Percentiles rank a stretch among this genome's conserved stretches.
Conservation (phyloP, 2,888 invertebrate species). For the Acleris laterana region DNA sequence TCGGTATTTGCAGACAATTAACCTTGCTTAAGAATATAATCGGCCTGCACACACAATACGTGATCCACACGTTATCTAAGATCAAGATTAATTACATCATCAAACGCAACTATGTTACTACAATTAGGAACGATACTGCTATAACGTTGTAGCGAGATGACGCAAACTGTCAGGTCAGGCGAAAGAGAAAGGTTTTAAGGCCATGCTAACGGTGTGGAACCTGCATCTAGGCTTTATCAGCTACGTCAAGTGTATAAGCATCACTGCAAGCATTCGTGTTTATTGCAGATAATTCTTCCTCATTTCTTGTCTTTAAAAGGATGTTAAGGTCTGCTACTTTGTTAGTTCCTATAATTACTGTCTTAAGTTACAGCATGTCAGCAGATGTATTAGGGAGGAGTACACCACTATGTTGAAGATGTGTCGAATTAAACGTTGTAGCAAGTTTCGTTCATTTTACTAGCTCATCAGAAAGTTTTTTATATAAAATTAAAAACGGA, state of each 20-base stretch:
- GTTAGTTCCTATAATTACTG: too few relatives aligned
- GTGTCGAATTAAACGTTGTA: too few relatives aligned
- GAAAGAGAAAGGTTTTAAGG: conserved; percentile 50
- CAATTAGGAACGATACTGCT: conserved; percentile 30
- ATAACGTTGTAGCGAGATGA: conserved; percentile 34
- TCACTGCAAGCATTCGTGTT: neutral
- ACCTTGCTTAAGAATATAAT: too few relatives aligned
- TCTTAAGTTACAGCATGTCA: too few relatives aligned
- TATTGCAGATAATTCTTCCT: neutral
- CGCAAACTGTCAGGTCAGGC: conserved; percentile 47
- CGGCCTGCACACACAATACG: conserved; percentile 4
- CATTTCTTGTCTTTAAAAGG: too few relatives aligned
- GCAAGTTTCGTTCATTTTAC: neutral
- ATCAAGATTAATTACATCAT: conserved; percentile 23
- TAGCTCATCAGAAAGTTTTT: too few relatives aligned
- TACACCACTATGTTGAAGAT: too few relatives aligned
- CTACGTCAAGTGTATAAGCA: neutral
- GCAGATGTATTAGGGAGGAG: too few relatives aligned
- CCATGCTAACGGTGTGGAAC: conserved; percentile 18
- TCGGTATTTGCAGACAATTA: neutral
- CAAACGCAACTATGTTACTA: conserved; percentile 25
- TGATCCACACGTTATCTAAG: conserved; percentile 28
- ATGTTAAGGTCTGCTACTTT: too few relatives aligned
- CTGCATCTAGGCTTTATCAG: neutral
- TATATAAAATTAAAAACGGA: too few relatives aligned